Percentiles rank a stretch among this genome's conserved stretches.
Evolutionary conservation across 2,113 vertebrate species (phyloP).

Genomic region (Dendrocopos noguchii): DNA sequence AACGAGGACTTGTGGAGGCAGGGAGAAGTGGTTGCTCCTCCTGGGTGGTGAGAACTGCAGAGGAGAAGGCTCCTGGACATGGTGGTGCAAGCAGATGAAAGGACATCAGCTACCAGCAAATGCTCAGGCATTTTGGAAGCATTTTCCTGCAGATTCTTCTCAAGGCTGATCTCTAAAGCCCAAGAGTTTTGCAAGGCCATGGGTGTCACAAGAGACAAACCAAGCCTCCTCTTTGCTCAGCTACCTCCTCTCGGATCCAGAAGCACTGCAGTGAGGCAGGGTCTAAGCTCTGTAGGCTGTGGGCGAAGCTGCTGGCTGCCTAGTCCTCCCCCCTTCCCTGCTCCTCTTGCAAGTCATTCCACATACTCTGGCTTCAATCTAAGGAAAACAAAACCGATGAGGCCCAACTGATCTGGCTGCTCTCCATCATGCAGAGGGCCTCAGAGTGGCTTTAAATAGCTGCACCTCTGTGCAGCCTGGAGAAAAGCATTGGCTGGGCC

Average conservation of each 20-base stretch:
- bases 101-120: neutral
- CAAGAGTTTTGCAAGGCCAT: rapidly evolving
- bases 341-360: conserved; percentile 35
- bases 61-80: neutral
- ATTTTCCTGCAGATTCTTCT: neutral
- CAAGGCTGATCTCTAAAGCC: neutral
- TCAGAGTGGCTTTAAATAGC: conserved; percentile 61
- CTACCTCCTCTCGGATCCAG: neutral
- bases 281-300: neutral
- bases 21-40: neutral
- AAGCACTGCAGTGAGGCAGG: neutral
- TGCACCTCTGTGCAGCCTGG: conserved; percentile 15
- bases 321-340: conserved; percentile 3
- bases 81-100: neutral
- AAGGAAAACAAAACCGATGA: conserved; percentile 32
- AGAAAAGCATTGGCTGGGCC: neutral
- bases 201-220: neutral
- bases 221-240: neutral
- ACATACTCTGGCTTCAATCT: conserved; percentile 52
- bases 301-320: neutral
- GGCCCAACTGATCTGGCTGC: conserved; percentile 60
- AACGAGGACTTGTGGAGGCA: neutral
- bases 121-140: neutral
- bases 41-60: too few relatives aligned
- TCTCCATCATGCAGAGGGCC: conserved; percentile 46